Percentiles rank a stretch among this genome's conserved stretches.
These are phyloP conservation scores for Meloidogyne hapla DNA, from an alignment of 1,140 invertebrate genomes.

Conservation along the genomic window DNA sequence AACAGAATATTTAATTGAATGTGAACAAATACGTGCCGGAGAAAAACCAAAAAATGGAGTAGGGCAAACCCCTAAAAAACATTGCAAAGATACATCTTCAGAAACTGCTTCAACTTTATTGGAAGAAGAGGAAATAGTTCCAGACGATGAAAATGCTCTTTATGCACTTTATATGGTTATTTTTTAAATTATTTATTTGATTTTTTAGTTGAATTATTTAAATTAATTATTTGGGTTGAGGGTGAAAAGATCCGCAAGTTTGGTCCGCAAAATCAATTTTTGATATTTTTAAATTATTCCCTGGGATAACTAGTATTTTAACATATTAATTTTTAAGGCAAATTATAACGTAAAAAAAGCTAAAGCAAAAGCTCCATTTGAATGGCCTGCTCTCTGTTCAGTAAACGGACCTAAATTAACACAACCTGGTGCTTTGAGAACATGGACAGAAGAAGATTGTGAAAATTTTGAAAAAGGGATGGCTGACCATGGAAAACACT, in stretches of 20 bases:
- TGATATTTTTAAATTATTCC: too few relatives aligned
- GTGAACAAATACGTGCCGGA: slow-evolving; percentile 8
- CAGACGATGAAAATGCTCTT: slow-evolving; percentile 27
- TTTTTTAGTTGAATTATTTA: neutral
- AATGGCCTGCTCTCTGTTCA: neutral
- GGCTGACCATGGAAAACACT: slow-evolving; percentile 16
- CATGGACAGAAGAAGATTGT: slow-evolving; percentile 24
- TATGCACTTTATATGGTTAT: slow-evolving; percentile 9
- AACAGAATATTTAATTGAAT: slow-evolving; percentile 8
- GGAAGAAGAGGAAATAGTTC: neutral
- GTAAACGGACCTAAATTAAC: slow-evolving; percentile 6
- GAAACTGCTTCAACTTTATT: slow-evolving; percentile 1
- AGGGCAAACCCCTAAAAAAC: neutral
- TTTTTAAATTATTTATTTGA: neutral
- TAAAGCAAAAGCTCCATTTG: neutral
- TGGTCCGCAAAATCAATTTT: neutral
- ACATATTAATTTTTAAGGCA: neutral
- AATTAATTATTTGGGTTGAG: neutral
- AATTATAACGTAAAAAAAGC: slow-evolving; percentile 20
- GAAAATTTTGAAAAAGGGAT: slow-evolving; percentile 27
- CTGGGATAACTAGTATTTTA: neutral
- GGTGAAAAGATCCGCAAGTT: neutral
- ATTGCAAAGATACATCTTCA: neutral
- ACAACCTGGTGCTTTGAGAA: neutral
- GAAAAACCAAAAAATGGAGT: neutral